Evolutionary conservation across 2,888 invertebrate species (phyloP), one percentile per base, ranked within the genome.

Genomic region (Lycocerus yunnanus): DNA sequence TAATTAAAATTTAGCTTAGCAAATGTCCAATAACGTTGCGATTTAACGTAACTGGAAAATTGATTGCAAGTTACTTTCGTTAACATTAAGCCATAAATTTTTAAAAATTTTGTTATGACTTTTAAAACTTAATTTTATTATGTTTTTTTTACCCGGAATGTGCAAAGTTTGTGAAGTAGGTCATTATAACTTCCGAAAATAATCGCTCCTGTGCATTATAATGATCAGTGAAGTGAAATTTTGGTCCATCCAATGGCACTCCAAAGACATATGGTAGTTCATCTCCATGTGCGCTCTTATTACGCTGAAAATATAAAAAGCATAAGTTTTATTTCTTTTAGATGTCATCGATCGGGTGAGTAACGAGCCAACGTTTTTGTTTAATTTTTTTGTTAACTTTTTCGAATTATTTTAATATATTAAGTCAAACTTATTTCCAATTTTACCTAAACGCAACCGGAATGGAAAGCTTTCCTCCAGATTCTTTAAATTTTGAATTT

Each of bases 91-190:
- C 58, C 15, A 71, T 68, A 71, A 74, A 69, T 73, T 43, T 66
- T 27, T 63, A 13, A 58, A 67, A 61, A 72, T 43, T 43, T 43
- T 43, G 43, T 43, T 43, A 43, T 43, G 43, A n/a, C 43, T 43
- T 43, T 43, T 43, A n/a, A 43, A 43, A 43, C 43, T 43, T n/a
- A n/a, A 43, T 13, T 43, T 43, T 43, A 43, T 43, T 43, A n/a
- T 43, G 43, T 43, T n/a, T 43, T 68, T 87, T 91, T 90, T 88
- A 96, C 97, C 97, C 97, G 72, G 93, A 93, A 87, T 94, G 94
- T 2, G 95, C 96, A 83, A 97, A 97, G 88, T 97, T 97, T 75
- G 94, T 93, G 94, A 96, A 96, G 86, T 94, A 92, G 79, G 93
- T 91, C 94, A 97, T 97, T 81, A 96, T 90, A 24, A 93, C 92